These are phyloP conservation scores for Chouioia cunea DNA, from an alignment of 2,888 invertebrate species.

Conservation along the genomic window DNA sequence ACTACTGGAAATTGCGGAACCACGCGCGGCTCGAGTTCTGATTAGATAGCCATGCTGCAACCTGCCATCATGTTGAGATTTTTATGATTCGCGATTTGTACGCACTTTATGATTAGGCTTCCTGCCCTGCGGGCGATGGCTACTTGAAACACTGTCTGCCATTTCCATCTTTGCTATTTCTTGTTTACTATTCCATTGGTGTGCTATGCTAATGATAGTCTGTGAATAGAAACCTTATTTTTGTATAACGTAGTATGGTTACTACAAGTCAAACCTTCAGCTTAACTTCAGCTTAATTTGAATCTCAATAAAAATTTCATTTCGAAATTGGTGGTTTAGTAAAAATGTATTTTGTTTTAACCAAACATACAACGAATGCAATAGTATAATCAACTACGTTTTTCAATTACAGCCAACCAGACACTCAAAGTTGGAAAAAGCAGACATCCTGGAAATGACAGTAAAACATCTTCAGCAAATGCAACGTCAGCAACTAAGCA, in stretches of 20 bases:
- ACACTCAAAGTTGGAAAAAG: constrained; percentile 95
- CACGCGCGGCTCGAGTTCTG: constrained; percentile 15
- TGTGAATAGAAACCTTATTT: constrained; percentile 5
- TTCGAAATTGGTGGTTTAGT: constrained; percentile 3
- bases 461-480: constrained; percentile 92
- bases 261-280: background rate
- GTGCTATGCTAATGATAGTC: constrained; percentile 19
- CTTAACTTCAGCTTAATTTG: no score
- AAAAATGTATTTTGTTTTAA: constrained; percentile 1
- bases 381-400: constrained; percentile 46
- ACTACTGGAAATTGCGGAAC: constrained; percentile 42
- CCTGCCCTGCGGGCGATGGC: constrained; percentile 14
- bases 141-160: constrained; percentile 26
- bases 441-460: constrained; percentile 95
- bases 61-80: constrained; percentile 37
- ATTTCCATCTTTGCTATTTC: constrained; percentile 24
- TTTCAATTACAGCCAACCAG: constrained; percentile 82
- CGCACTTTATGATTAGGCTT: constrained; percentile 20
- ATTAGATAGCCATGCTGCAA: constrained; percentile 30
- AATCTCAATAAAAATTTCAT: background rate
- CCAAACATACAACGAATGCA: constrained; percentile 9
- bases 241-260: background rate
- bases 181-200: constrained; percentile 13
- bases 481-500: constrained; percentile 87
- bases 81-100: constrained; percentile 37